These are phyloP conservation scores for Drosophila truncata DNA, from an alignment of 1,140 invertebrate genomes.

Conservation along the genomic window DNA sequence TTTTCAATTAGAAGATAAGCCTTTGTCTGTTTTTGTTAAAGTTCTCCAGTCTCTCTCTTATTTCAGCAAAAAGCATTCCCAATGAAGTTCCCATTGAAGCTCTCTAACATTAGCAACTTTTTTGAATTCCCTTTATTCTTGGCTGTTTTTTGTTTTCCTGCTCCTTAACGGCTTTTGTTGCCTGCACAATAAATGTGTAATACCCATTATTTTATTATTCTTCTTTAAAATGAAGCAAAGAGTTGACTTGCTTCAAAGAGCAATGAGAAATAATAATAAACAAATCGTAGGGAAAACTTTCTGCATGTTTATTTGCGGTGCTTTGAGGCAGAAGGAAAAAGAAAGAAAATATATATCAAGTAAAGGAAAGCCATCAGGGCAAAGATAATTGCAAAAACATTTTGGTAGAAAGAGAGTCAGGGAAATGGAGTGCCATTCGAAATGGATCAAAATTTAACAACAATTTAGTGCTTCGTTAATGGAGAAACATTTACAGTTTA, in stretches of 20 bases:
- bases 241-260: conserved; percentile 61
- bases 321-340: conserved; percentile 16
- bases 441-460: conserved; percentile 40
- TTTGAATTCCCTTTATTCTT: conserved; percentile 29
- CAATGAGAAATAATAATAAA: conserved; percentile 75
- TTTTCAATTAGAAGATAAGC: conserved; percentile 40
- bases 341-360: not conserved
- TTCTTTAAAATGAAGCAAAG: conserved; percentile 36
- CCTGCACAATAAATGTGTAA: conserved; percentile 35
- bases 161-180: conserved; percentile 29
- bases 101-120: conserved; percentile 17
- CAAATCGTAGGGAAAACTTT: conserved; percentile 69
- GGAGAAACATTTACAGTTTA: conserved; percentile 37
- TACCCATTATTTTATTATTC: conserved; percentile 52
- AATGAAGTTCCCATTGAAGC: conserved; percentile 24
- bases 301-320: conserved; percentile 41
- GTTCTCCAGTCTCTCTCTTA: no score
- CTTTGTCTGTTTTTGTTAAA: conserved; percentile 10
- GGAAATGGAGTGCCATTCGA: conserved; percentile 6
- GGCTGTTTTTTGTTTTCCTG: conserved; percentile 1
- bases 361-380: conserved; percentile 33
- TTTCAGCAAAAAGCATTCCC: conserved; percentile 9
- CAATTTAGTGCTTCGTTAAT: conserved; percentile 47
- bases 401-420: conserved; percentile 6
- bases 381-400: conserved; percentile 60